Base-by-base conservation (phyloP, 2,113 vertebrate species). In the Synodontis membranacea region DNA sequence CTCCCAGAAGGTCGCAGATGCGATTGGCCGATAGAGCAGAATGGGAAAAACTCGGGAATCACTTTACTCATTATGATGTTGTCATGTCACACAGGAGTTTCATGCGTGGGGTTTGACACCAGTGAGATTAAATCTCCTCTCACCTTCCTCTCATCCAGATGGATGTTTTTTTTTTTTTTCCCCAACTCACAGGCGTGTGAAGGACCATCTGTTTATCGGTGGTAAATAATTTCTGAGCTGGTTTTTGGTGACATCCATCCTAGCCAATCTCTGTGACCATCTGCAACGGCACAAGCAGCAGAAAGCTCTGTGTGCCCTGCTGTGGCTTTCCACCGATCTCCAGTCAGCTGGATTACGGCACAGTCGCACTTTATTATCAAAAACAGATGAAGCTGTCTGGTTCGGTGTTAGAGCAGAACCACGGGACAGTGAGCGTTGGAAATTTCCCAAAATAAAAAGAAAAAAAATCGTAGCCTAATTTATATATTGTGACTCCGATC, bases 61-160 rank as follows among this genome's bases (percentile, higher is more conserved):
- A 92, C 85, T 88, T 91, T 60, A 56, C 76, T 94, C 93, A 94
- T 95, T 95, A 95, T 94, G 94, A 94, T 89, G 64, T 94, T 92
- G 93, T 93, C 93, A 92, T 83, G 87, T 92, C 90, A 88, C 86
- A 92, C 87, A 87, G 85, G 88, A 88, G 85, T 88, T 92, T 89
- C 88, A 86, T 90, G 89, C 88, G 86, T 85, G 62, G 90, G 54
- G 12, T 87, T 92, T 93, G 93, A 94, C 91, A 91, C 88, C 89
- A 82, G 82, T 37, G 90, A 93, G 93, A 93, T 92, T 84, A 88
- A 84, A 84, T 80, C 78, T 93, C 91, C 92, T 89, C 86, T 84
- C 90, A 91, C 90, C 91, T 88, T 66, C 88, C 88, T 91, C 85
- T 83, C 72, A 90, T 93, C 92, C 91, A 94, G 94, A 93, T 94